Conservation (phyloP, 2,888 invertebrate species). For the Hypercompe scribonia region DNA sequence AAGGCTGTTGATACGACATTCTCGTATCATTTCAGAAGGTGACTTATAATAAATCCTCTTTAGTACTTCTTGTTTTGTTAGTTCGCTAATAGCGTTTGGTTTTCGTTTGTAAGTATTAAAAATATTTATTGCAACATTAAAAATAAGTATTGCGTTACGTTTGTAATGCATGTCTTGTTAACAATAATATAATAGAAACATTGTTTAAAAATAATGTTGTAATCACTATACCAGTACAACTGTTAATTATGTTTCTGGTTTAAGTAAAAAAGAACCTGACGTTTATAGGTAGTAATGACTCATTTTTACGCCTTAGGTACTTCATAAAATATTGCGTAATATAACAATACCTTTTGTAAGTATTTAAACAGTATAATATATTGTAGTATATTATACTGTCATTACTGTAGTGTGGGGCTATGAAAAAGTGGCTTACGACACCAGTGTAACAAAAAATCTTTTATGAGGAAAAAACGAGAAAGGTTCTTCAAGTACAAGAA, state of each 20-base stretch:
- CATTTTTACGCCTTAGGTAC: neutral
- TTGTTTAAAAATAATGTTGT: neutral
- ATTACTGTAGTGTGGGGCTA: slow-evolving; percentile 20
- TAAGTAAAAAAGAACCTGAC: neutral
- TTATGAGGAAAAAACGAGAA: slow-evolving; percentile 50
- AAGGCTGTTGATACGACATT: too few species aligned
- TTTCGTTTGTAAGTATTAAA: neutral
- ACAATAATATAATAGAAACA: neutral
- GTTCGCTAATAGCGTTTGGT: neutral
- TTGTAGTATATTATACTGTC: too few species aligned
- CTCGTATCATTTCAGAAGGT: too few species aligned
- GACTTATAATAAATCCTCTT: neutral
- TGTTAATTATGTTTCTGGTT: neutral
- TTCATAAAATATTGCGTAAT: neutral
- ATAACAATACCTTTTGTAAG: neutral
- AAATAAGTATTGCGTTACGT: too few species aligned
- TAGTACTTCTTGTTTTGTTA: neutral
- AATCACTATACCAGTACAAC: neutral
- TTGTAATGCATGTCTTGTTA: neutral
- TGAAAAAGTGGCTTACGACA: slow-evolving; percentile 39
- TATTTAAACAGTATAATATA: slow-evolving; percentile 9
- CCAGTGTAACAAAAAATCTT: slow-evolving; percentile 45
- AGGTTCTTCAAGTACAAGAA: slow-evolving; percentile 40
- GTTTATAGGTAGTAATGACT: neutral
- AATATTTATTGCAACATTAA: too few species aligned